Base-by-base conservation (phyloP, 2,113 vertebrate genomes). In the Brachypodius melanocephalos region DNA sequence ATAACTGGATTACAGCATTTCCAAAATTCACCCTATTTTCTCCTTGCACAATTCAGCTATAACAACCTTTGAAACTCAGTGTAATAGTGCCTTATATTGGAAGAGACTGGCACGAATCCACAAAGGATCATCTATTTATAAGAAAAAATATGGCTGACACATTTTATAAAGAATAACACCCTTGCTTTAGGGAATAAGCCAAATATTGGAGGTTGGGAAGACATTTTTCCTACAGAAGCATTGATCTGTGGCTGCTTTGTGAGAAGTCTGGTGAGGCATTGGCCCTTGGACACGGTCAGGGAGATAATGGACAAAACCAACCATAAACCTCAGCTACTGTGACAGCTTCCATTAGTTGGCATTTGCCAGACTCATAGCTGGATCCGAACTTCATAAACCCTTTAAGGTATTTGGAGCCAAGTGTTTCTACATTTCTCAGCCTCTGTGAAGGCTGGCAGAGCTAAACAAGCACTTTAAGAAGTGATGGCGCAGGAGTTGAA, bases 371-470 rank as follows among this genome's bases (percentile, higher is more conserved):
- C n/a, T 91, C 55, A 48, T 62, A 59, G 63, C 43, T 93, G 87
- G 81, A 89, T 55, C 74, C 58, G 78, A 94, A 88, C 43, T 85
- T 88, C 67, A 89, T 36, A 95, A 95, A 93, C 82, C 55, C 40
- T 90, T 86, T 57, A 81, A 63, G 36, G 59, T 59, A 52, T 81
- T 90, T 80, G 72, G 72, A 88, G 75, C 65, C 79, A 86, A 95
- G 74, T 22, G 22, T 12, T 90, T 88, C 89, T 55, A 54, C 62
- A 32, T 49, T 93, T 51, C 71, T 76, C 51, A 54, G 58, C 54
- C 55, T 90, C 67, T 88, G 34, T 45, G 45, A 59, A 85, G 59
- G 17, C 7, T 96, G 96, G 87, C 91, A 90, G 65, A 92, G 40
- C 75, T 88, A 67, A 88, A 76, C 10, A 62, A 48, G 36, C 51